Conservation (phyloP, 2,113 vertebrate species). For the Oenanthe oenanthe region DNA sequence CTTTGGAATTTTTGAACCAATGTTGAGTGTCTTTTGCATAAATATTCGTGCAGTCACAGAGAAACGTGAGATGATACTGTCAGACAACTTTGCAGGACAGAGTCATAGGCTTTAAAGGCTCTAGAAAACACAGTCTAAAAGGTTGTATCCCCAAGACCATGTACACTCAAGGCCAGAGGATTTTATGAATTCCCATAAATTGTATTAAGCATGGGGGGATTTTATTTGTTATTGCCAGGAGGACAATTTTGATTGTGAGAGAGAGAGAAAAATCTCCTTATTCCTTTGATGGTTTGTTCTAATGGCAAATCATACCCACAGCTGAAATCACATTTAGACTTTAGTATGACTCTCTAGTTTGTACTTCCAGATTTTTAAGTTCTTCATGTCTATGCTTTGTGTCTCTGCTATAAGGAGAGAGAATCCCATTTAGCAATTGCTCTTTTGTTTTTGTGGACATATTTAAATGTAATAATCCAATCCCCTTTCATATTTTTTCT, state of each 20-base stretch:
- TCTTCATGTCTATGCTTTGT: not conserved
- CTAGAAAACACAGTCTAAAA: not conserved
- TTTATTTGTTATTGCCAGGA: not conserved
- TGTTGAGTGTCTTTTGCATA: not conserved
- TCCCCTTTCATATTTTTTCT: not conserved
- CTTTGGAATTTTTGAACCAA: not conserved
- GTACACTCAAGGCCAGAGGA: not conserved
- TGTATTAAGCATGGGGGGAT: rapidly evolving
- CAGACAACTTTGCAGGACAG: not conserved
- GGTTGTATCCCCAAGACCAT: not conserved
- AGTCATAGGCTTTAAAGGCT: not conserved
- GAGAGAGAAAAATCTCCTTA: not conserved
- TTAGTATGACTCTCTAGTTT: not conserved
- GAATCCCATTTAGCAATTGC: not conserved
- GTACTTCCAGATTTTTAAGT: not conserved
- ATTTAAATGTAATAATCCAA: not conserved
- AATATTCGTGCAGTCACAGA: not conserved
- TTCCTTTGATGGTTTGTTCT: not conserved
- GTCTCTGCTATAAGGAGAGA: not conserved
- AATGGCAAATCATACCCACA: not conserved
- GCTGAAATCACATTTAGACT: not conserved
- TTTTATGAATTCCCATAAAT: not conserved
- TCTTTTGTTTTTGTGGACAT: not conserved
- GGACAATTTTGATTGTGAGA: not conserved
- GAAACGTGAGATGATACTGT: not conserved